A percentile compares a stretch with the other conserved stretches of the same genome.
Conservation (phyloP, 1,140 invertebrate species). For the Copidosoma floridanum region DNA sequence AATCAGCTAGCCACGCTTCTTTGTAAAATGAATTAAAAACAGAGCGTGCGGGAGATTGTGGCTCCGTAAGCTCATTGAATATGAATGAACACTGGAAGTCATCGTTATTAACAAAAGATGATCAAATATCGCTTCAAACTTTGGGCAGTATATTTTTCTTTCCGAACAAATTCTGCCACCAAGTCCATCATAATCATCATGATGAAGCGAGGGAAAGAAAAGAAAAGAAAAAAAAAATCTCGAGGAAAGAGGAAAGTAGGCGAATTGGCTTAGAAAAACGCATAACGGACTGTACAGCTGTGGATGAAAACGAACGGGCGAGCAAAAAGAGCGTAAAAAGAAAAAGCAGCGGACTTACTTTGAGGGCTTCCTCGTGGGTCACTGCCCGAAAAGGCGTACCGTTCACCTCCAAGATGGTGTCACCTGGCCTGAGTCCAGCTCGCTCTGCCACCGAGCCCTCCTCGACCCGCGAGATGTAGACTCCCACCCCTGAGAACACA, state of each 20-base stretch:
- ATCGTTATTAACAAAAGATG: no score
- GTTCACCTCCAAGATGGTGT: slow-evolving; percentile 87
- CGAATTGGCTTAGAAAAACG: neutral
- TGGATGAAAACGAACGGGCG: neutral
- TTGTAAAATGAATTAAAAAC: no score
- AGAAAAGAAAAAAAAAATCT: neutral
- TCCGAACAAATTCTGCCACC: no score
- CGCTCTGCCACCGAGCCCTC: slow-evolving; percentile 83
- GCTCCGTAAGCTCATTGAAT: no score
- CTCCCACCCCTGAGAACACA: slow-evolving; percentile 70
- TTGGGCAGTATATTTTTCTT: no score
- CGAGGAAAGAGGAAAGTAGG: neutral
- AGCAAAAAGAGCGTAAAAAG: neutral
- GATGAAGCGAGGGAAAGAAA: neutral
- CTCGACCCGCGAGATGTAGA: slow-evolving; percentile 85
- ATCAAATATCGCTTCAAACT: no score
- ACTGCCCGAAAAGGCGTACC: slow-evolving; percentile 83
- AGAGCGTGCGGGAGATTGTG: no score
- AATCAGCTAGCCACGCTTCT: no score
- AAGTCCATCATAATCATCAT: no score
- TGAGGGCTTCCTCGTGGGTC: slow-evolving; percentile 83
- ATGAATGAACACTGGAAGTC: no score
- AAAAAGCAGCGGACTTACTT: slow-evolving; percentile 61
- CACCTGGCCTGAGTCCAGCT: slow-evolving; percentile 79
- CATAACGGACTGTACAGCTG: neutral